Base-by-base conservation (phyloP, 2,888 invertebrate species). In the Leptinotarsa rubiginosa region DNA sequence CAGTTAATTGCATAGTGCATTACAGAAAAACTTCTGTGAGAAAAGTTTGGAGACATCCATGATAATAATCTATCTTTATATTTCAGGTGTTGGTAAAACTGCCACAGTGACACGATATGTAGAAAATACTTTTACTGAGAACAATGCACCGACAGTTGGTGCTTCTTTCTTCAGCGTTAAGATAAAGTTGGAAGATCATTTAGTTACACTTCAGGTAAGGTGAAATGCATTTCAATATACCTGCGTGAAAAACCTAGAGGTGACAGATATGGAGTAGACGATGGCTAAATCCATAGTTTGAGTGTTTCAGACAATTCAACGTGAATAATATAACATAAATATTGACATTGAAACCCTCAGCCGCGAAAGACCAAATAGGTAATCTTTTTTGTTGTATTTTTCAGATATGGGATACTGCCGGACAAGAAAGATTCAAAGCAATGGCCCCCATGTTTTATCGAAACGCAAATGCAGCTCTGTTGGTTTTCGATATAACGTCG, bases 361-460 rank as follows among this genome's bases (percentile, higher is more conserved):
- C 31, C 7, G 31, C 31, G 31, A 1, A 31, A 31, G 31, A 1
- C 31, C 1, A 7, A 41, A 41, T 10, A 2, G 10, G 0, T 41
- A 41, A 41, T 0, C 2, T 12, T 10, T 41, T 41, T 41, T 41
- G 5, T 20, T 47, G 18, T 47, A 22, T 67, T 25, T 75, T 76
- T 70, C 87, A 95, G 92, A 93, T 96, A 4, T 96, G 96, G 96
- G 96, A 96, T 87, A 96, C 96, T 0, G 96, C 96, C 0, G 96
- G 96, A 0, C 95, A 96, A 85, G 96, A 96, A 87, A 87, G 96
- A 68, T 97, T 96, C 86, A 91, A 95, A 75, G 94, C 97, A 0
- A 97, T 97, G 93, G 96, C 96, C 0, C 97, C 97, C 10, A 96
- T 97, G 96, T 97, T 97, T 86, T 97, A 97, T 86, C 90, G 97